These are phyloP conservation scores for Chionoecetes opilio DNA, from an alignment of 1,140 invertebrate genomes.

Conservation along the genomic window DNA sequence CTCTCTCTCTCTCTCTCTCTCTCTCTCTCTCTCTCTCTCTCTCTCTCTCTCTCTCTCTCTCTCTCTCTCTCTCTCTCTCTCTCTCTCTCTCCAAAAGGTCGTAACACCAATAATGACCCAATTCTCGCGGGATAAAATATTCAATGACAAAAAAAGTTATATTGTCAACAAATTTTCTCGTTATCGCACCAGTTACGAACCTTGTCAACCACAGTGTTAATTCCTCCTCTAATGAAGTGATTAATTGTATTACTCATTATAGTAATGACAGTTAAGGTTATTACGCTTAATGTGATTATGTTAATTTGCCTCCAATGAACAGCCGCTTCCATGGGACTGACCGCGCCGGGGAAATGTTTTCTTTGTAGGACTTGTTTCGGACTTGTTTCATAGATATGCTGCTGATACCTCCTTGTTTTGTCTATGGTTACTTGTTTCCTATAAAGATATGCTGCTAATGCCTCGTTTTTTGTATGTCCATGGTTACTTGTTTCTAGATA, in stretches of 20 bases:
- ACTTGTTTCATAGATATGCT: no score
- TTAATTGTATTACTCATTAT: conserved; percentile 66
- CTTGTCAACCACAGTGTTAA: conserved; percentile 53
- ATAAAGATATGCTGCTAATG: neutral
- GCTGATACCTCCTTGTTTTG: no score
- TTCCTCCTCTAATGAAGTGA: conserved; percentile 63
- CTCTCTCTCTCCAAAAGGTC: neutral
- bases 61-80: neutral
- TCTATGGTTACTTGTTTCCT: neutral
- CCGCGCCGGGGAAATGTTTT: neutral
- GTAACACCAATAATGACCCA: neutral
- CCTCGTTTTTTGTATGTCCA: no score
- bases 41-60: neutral
- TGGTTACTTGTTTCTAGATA: neutral
- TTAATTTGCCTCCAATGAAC: conserved; percentile 62
- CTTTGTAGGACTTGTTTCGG: no score
- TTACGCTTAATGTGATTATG: conserved; percentile 68
- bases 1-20: neutral
- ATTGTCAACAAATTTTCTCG: neutral
- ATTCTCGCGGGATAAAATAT: conserved; percentile 37
- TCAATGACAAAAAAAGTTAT: conserved; percentile 53
- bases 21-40: neutral
- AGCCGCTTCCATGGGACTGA: neutral
- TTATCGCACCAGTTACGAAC: neutral
- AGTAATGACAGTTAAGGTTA: conserved; percentile 52